phyloP scores from a whole-genome alignment of 2,888 invertebrate genomes.

The Pimpla rufipes region DNA sequence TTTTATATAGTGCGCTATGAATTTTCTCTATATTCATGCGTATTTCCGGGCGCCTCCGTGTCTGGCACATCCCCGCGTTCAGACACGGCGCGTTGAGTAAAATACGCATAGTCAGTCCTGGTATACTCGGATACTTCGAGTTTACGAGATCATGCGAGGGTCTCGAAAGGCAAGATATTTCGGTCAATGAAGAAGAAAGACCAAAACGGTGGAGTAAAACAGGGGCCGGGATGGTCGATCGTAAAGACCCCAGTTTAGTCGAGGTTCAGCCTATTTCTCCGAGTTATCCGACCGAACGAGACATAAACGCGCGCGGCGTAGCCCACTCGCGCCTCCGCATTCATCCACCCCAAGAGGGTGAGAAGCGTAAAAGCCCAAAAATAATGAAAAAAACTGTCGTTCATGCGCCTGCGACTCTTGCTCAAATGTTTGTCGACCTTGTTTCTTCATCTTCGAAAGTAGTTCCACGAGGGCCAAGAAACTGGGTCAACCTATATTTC shows the following conservation, averaged over 20 bases:
- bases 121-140: conserved; percentile 37
- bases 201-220: conserved; percentile 32
- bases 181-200: conserved; percentile 36
- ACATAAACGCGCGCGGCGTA: conserved; percentile 51
- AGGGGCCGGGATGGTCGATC: conserved; percentile 52
- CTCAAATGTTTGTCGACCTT: conserved; percentile 47
- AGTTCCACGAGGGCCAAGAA: conserved; percentile 6
- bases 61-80: conserved; percentile 1
- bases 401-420: conserved; percentile 33
- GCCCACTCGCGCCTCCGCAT: conserved; percentile 52
- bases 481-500: conserved; percentile 7
- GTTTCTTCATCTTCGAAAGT: neutral
- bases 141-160: conserved; percentile 56
- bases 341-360: conserved; percentile 11
- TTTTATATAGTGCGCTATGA: neutral
- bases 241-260: conserved; percentile 61
- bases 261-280: conserved; percentile 59
- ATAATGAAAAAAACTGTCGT: conserved; percentile 28
- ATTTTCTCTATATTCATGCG: neutral
- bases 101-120: neutral
- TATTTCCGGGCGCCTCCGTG: neutral
- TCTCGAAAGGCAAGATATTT: conserved; percentile 39
- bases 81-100: conserved; percentile 9
- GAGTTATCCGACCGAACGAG: conserved; percentile 49
- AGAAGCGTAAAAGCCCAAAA: conserved; percentile 23